Percentiles rank a stretch among this genome's conserved stretches.
Evolutionary conservation across 1,140 invertebrate genomes (phyloP).

Genomic region (Drosophila ohnishii): DNA sequence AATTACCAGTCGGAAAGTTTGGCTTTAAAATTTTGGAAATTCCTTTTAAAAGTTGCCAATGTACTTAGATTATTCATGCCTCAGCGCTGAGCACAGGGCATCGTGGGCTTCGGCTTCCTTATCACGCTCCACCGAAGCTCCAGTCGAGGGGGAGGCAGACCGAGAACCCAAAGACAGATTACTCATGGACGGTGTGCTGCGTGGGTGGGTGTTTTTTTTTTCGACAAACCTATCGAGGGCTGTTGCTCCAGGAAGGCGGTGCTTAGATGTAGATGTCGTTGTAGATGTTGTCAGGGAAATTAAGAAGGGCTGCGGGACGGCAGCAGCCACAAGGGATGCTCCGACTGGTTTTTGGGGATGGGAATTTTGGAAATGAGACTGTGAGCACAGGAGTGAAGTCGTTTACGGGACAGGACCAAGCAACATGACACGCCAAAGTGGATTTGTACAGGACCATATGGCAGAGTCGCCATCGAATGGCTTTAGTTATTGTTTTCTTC

Average conservation of each 20-base stretch:
- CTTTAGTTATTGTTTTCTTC: conserved; percentile 50
- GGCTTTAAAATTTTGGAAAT: conserved; percentile 4
- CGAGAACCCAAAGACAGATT: conserved; percentile 50
- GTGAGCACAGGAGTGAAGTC: conserved; percentile 7
- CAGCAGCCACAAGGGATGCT: conserved; percentile 64
- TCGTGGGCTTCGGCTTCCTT: conserved; percentile 25
- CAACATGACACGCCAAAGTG: conserved; percentile 63
- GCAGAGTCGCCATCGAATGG: conserved; percentile 42
- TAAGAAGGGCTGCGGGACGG: conserved; percentile 4
- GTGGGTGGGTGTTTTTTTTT: conserved; percentile 48
- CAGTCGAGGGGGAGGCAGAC: conserved; percentile 8
- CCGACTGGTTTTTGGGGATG: conserved; percentile 38
- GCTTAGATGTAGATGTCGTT: conserved; percentile 14
- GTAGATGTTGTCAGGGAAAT: conserved; percentile 19
- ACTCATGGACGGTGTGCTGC: conserved; percentile 46
- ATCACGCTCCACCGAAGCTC: conserved; percentile 30
- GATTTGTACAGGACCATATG: conserved; percentile 69
- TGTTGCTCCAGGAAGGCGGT: conserved; percentile 50
- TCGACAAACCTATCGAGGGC: conserved; percentile 26
- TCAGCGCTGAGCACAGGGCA: conserved; percentile 19
- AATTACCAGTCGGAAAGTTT: too few species aligned
- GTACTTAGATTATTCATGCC: conserved; percentile 13
- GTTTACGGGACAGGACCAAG: conserved; percentile 32
- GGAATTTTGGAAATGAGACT: not conserved
- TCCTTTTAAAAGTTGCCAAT: conserved; percentile 9